Percentiles rank a stretch among this genome's conserved stretches.
Conservation (phyloP, 2,113 vertebrate species). For the Polypterus senegalus region DNA sequence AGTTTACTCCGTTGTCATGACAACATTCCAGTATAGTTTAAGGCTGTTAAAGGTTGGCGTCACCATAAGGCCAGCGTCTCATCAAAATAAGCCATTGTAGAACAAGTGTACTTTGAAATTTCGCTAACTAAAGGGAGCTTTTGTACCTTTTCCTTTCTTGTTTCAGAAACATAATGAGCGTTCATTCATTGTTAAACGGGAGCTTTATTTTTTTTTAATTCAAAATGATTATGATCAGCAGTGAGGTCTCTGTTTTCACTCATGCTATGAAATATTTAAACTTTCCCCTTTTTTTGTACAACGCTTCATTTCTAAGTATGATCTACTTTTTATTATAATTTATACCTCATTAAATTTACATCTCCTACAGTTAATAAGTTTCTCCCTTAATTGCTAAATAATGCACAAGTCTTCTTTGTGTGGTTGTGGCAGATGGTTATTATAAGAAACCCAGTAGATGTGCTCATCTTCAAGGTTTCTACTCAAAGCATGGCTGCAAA, state of each 20-base stretch:
- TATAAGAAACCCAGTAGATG: constrained; percentile 4
- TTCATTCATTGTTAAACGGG: too few relatives aligned
- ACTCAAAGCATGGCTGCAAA: neutral
- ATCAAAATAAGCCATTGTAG: too few relatives aligned
- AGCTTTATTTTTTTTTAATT: too few relatives aligned
- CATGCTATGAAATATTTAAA: constrained; percentile 33
- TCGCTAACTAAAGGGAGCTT: too few relatives aligned
- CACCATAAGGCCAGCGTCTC: too few relatives aligned
- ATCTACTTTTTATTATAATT: constrained; percentile 41
- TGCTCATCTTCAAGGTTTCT: constrained; percentile 2
- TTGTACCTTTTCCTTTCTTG: too few relatives aligned
- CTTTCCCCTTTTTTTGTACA: constrained; percentile 29
- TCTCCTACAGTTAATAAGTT: constrained; percentile 51
- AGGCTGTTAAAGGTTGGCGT: too few relatives aligned
- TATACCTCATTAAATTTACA: constrained; percentile 60
- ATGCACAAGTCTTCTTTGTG: constrained; percentile 46
- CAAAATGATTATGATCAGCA: too few relatives aligned
- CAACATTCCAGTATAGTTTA: too few relatives aligned
- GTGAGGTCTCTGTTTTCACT: constrained; percentile 29
- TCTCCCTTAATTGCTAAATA: constrained; percentile 49
- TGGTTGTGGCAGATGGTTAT: constrained; percentile 36
- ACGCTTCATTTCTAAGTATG: constrained; percentile 48
- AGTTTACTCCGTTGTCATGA: too few relatives aligned
- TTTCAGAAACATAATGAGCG: too few relatives aligned
- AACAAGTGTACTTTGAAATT: too few relatives aligned